phyloP scores from a whole-genome alignment of 1,140 invertebrate species.

The Monochamus saltuarius region DNA sequence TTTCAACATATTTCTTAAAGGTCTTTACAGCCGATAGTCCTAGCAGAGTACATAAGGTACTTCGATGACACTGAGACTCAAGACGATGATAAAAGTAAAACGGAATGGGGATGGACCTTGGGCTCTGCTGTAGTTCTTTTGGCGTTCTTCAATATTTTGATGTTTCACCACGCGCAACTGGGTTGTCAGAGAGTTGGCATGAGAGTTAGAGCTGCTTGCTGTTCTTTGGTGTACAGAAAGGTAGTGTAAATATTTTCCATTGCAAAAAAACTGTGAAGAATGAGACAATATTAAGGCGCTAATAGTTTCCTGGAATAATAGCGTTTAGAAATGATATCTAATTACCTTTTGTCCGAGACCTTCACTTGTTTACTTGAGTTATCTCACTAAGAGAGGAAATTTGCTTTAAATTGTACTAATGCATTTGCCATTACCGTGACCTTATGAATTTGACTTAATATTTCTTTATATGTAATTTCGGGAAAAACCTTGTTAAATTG shows the following conservation, averaged over 20 bases:
- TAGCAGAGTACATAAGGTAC: constrained; percentile 51
- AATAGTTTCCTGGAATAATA: too few species aligned
- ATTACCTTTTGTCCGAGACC: too few species aligned
- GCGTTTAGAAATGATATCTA: too few species aligned
- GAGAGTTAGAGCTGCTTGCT: constrained; percentile 68
- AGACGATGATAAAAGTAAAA: background rate
- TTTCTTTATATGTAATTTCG: too few species aligned
- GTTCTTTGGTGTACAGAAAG: constrained; percentile 72
- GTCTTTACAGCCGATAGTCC: constrained; percentile 29
- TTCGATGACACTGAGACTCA: constrained; percentile 27
- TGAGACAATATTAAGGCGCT: too few species aligned
- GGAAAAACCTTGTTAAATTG: too few species aligned
- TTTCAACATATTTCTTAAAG: constrained; percentile 9
- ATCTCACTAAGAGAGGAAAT: too few species aligned
- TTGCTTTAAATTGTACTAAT: too few species aligned
- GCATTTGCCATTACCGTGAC: too few species aligned
- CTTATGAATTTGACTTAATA: too few species aligned
- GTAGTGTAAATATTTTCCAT: constrained; percentile 47
- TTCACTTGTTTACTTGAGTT: too few species aligned
- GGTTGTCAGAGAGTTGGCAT: constrained; percentile 58
- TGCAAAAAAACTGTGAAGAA: too few species aligned
- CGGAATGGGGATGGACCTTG: constrained; percentile 52
- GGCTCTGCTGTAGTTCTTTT: constrained; percentile 52
- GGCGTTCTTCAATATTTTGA: constrained; percentile 47
- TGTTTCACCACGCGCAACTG: constrained; percentile 52